A percentile compares a stretch with the other conserved stretches of the same genome.
phyloP scores from a whole-genome alignment of 37 sponge, comb jelly and placozoan species.

The Crambe crambe region DNA sequence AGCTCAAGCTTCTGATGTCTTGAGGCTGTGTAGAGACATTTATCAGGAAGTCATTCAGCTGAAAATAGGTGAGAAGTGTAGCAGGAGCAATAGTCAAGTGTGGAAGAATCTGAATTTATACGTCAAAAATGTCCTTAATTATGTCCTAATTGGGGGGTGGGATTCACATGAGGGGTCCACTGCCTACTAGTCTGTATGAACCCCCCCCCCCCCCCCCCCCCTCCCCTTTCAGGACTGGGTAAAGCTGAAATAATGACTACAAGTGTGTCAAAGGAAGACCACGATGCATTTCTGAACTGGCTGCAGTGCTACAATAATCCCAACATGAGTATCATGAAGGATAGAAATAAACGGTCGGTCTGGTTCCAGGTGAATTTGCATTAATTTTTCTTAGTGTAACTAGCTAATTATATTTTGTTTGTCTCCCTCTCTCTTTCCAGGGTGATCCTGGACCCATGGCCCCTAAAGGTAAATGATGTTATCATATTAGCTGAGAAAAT shows the following conservation, averaged over 20 bases:
- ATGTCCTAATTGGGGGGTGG: too few species aligned
- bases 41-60: slow-evolving; percentile 74
- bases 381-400: background rate
- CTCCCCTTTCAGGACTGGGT: background rate
- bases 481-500: too few species aligned
- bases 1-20: slow-evolving; percentile 11
- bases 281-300: slow-evolving; percentile 60
- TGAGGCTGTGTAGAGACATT: slow-evolving; percentile 73
- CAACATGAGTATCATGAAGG: slow-evolving; percentile 69
- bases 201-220: too few species aligned
- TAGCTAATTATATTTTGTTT: background rate
- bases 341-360: slow-evolving; percentile 82
- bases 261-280: slow-evolving; percentile 41
- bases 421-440: background rate
- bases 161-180: too few species aligned
- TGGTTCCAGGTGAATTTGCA: slow-evolving; percentile 88
- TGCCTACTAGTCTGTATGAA: too few species aligned
- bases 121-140: too few species aligned
- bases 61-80: slow-evolving; percentile 27
- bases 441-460: slow-evolving; percentile 71
- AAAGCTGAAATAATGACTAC: slow-evolving; percentile 6
- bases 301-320: slow-evolving; percentile 85
- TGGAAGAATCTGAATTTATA: background rate
- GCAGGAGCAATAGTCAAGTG: too few species aligned
- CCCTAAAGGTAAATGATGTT: slow-evolving; percentile 51